Base-by-base conservation (phyloP, 2,888 invertebrate genomes). In the Linnaemya tessellans region DNA sequence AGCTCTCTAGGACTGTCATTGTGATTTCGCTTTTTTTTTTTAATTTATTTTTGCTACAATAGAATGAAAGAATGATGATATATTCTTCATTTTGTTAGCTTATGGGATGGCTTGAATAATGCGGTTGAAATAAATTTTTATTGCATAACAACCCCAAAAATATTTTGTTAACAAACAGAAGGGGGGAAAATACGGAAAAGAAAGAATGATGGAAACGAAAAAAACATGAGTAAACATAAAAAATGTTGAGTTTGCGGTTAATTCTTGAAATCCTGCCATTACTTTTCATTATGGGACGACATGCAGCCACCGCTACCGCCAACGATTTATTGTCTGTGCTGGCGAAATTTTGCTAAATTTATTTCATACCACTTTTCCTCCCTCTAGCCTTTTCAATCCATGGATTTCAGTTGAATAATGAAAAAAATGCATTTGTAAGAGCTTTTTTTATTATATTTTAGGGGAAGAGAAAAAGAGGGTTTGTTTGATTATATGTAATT, bases 231-330 rank as follows among this genome's bases (percentile, higher is more conserved):
- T 38, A 41, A 75, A 64, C 41, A 41, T 25, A 58, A 68, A 60
- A 68, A 71, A 79, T 71, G 70, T 71, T 70, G 79, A 79, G 79
- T 78, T 78, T 73, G 77, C 65, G 75, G 84, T 80, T 84, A 30
- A 80, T 75, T 73, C 68, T 79, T 54, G 64, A 84, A 80, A 51
- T 71, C 75, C 73, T 77, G 71, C 77, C 77, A 84, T 71, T 46
- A 80, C 65, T 77, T 80, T 73, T 67, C 77, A 71, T 73, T 78
- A 77, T 56, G 46, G 64, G 46, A 78, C 49, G 25, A 49, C 38
- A 41, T 58, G 30, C 30, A 30, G 30, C 30, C 30, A 30, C 60
- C 62, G 54, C 51, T 43, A 18, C 62, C 65, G 18, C 20, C 18
- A 73, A 20, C 41, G 5, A 15, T 13, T 20, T 60, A 60, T 35